Conservation (phyloP, 2,888 invertebrate species). For the Tetramorium bicarinatum region DNA sequence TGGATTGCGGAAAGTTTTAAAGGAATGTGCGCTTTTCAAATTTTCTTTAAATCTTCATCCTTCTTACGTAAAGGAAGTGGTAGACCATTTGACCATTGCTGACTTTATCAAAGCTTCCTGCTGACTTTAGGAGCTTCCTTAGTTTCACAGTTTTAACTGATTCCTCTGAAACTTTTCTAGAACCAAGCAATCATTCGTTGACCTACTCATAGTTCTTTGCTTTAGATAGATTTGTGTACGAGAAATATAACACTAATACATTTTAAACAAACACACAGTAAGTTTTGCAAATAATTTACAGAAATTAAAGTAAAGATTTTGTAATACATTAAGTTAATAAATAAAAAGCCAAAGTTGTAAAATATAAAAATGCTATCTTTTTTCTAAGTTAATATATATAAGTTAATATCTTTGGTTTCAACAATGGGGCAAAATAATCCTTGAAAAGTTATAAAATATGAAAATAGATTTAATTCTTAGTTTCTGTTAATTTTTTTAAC, state of each 20-base stretch:
- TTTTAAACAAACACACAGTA: not conserved
- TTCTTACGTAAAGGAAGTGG: slow-evolving; percentile 8
- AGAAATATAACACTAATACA: not conserved
- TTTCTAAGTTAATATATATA: no score
- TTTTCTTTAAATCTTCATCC: slow-evolving; percentile 39
- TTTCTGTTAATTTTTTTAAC: not conserved
- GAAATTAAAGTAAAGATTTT: not conserved
- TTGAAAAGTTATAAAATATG: not conserved
- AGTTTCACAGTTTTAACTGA: slow-evolving; percentile 56
- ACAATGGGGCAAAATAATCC: not conserved
- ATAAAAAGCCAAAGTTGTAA: not conserved
- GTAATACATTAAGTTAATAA: not conserved
- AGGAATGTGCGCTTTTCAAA: slow-evolving; percentile 35
- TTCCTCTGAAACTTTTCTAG: slow-evolving; percentile 44
- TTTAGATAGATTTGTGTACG: not conserved
- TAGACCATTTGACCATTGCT: slow-evolving; percentile 67
- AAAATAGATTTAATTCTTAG: not conserved
- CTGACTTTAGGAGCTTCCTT: slow-evolving; percentile 58
- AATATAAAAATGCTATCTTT: not conserved
- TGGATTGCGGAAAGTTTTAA: slow-evolving; percentile 30
- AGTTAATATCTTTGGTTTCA: not conserved
- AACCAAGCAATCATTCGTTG: slow-evolving; percentile 29
- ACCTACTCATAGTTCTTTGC: slow-evolving; percentile 28
- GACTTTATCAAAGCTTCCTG: slow-evolving; percentile 71
- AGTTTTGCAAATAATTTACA: slow-evolving; percentile 2